These are phyloP conservation scores for Bergia puertoricense DNA, from an alignment of 92 coral and sea anemone species.

Conservation along the genomic window DNA sequence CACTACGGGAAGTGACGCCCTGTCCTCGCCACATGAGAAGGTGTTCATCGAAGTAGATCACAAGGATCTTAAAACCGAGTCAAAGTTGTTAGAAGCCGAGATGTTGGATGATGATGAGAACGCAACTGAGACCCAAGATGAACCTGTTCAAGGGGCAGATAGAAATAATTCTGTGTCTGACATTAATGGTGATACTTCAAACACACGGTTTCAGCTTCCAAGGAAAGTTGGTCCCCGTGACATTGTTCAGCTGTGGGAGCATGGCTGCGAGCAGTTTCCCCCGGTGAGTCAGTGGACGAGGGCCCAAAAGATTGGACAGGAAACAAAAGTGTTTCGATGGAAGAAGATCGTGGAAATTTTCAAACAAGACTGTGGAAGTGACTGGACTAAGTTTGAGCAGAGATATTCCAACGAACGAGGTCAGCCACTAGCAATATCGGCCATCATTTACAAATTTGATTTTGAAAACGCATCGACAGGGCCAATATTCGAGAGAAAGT, in stretches of 20 bases:
- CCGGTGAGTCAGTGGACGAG: conserved; percentile 93
- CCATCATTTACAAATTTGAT: conserved; percentile 92
- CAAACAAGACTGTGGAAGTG: conserved; percentile 78
- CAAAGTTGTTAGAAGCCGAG: conserved; percentile 27
- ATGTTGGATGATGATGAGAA: conserved; percentile 39
- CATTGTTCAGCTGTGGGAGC: conserved; percentile 96
- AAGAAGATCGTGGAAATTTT: conserved; percentile 95
- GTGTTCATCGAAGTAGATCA: neutral
- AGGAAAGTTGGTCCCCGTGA: conserved; percentile 95
- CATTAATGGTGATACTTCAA: conserved; percentile 44
- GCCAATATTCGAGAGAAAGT: conserved; percentile 66
- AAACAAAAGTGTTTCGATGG: conserved; percentile 99
- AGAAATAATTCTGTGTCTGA: conserved; percentile 46
- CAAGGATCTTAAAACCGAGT: conserved; percentile 19
- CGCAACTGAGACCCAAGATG: conserved; percentile 35
- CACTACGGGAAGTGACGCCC: neutral
- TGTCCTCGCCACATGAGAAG: neutral
- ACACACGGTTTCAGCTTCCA: conserved; percentile 88
- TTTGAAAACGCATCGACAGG: conserved; percentile 82
- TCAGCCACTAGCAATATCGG: conserved; percentile 82
- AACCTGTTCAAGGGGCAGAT: conserved; percentile 37
- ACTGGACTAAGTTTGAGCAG: conserved; percentile 78
- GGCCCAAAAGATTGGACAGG: conserved; percentile 99
- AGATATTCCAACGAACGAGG: conserved; percentile 89
- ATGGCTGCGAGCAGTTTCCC: conserved; percentile 95